Percentiles rank a stretch among this genome's conserved stretches.
These are phyloP conservation scores for Typhlomys cinereus DNA, from an alignment of 2,113 vertebrate species.

Conservation along the genomic window DNA sequence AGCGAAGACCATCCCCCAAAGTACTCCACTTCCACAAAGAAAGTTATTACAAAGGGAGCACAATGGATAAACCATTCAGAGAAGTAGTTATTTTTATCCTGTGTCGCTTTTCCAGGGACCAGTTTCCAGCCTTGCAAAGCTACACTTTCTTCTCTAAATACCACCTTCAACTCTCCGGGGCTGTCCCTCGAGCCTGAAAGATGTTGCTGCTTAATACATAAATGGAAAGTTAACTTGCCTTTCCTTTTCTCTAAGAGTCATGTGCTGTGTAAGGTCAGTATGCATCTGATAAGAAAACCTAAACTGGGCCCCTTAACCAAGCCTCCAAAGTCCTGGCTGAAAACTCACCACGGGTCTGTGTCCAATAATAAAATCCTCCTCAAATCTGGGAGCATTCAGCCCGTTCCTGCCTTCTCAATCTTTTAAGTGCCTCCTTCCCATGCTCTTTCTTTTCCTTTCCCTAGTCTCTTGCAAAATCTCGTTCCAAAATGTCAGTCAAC, in stretches of 20 bases:
- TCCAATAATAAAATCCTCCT: constrained; percentile 62
- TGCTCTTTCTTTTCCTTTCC: constrained; percentile 65
- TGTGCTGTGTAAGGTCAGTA: neutral
- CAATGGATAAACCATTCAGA: neutral
- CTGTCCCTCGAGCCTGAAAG: neutral
- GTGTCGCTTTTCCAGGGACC: constrained; percentile 13
- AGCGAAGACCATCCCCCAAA: neutral
- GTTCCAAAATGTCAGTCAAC: constrained; percentile 75
- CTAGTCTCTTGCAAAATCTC: constrained; percentile 69
- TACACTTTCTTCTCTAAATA: neutral
- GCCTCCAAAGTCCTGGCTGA: constrained; percentile 34
- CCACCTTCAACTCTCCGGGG: neutral
- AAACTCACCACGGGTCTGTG: constrained; percentile 28
- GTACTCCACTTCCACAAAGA: neutral
- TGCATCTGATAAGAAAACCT: constrained; percentile 28
- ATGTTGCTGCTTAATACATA: neutral
- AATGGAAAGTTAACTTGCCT: neutral
- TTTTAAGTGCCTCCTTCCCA: constrained; percentile 57
- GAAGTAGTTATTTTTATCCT: constrained; percentile 48
- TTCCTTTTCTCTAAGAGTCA: constrained; percentile 5
- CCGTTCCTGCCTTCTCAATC: constrained; percentile 36
- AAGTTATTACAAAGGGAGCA: constrained; percentile 2
- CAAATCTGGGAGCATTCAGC: constrained; percentile 54
- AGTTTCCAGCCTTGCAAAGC: neutral
- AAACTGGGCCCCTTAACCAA: neutral